Conservation (phyloP, 2,113 vertebrate genomes). For the Cichladusa arquata region DNA sequence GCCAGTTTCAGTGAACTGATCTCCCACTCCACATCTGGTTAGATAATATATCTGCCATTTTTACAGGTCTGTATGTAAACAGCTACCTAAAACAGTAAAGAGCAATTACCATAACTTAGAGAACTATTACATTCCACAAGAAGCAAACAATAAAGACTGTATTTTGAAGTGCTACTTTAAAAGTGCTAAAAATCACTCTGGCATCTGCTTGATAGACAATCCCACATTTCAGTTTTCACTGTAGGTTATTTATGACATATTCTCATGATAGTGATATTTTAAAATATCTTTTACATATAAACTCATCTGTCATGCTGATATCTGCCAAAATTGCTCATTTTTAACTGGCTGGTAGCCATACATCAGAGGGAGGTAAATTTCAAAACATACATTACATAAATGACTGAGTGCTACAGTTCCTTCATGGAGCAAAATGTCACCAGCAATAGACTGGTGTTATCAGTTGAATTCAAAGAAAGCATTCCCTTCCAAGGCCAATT, state of each 20-base stretch:
- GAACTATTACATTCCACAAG: neutral
- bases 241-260: conserved; percentile 23
- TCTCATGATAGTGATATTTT: neutral
- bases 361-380: conserved; percentile 1
- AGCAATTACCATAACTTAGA: neutral
- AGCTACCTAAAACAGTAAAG: neutral
- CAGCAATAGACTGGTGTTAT: neutral
- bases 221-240: conserved; percentile 35
- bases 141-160: conserved; percentile 46
- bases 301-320: neutral
- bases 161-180: neutral
- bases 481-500: neutral
- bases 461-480: neutral
- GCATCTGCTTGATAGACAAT: conserved; percentile 39
- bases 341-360: conserved; percentile 1
- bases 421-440: neutral
- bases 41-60: neutral
- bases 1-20: neutral
- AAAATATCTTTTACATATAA: conserved; percentile 22
- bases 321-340: conserved; percentile 53
- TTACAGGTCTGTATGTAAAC: neutral
- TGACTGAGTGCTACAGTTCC: neutral
- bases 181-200: neutral
- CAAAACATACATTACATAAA: neutral
- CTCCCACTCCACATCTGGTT: neutral